Evolutionary conservation across 1,140 invertebrate genomes (phyloP).

Genomic region (Portunus trituberculatus): DNA sequence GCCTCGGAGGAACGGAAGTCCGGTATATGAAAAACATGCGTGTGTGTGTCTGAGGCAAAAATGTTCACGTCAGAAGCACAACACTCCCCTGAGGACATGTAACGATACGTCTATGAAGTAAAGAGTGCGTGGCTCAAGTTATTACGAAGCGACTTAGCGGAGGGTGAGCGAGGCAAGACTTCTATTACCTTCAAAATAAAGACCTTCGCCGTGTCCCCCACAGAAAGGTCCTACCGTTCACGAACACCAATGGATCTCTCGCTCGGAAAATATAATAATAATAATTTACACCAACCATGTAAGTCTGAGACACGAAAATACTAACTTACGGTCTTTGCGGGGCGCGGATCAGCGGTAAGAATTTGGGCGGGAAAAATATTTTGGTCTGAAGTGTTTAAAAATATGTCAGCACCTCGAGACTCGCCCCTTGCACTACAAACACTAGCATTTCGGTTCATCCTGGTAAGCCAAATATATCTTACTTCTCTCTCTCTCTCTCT

Average conservation of each 20-base stretch:
- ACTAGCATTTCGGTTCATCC: background rate
- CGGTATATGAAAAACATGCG: background rate
- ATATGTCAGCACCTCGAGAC: background rate
- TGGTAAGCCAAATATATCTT: background rate
- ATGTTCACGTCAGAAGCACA: background rate
- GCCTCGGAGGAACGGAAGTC: background rate
- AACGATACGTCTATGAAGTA: no score
- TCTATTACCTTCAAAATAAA: no score
- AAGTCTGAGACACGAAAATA: background rate
- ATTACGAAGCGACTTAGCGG: no score
- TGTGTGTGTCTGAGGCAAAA: background rate
- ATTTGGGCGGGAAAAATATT: no score
- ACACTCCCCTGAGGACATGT: background rate
- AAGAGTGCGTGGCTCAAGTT: no score
- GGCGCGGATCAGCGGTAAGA: no score
- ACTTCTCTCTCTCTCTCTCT: conserved; percentile 7
- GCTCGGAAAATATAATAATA: background rate
- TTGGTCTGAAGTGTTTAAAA: no score
- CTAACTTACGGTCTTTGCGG: no score
- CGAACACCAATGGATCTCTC: no score
- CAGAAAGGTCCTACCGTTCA: no score
- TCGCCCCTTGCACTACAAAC: background rate
- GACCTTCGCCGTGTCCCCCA: no score
- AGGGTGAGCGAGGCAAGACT: no score
- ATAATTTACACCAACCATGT: background rate